Conservation (phyloP, 2,888 invertebrate species). For the Eulithis prunata region DNA sequence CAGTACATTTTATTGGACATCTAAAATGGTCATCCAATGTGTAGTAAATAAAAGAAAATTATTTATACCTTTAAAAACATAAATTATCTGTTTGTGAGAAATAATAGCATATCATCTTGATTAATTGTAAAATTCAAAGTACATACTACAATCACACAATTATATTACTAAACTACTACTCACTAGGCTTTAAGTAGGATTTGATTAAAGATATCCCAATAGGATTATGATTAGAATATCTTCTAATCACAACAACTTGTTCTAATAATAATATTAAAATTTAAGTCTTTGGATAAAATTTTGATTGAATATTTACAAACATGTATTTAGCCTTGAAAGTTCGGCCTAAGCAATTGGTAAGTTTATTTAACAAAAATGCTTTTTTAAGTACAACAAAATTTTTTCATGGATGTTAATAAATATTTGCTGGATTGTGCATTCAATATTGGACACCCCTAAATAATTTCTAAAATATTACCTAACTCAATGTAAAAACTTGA, state of each 20-base stretch:
- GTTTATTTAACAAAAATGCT: neutral
- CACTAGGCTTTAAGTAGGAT: constrained; percentile 10
- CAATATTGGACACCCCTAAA: too few species aligned
- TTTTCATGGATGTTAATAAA: neutral
- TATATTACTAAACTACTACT: constrained; percentile 9
- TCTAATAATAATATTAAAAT: constrained; percentile 3
- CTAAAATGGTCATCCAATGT: too few species aligned
- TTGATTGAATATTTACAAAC: constrained; percentile 39
- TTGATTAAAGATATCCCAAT: constrained; percentile 10
- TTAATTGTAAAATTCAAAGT: neutral
- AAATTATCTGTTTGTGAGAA: neutral
- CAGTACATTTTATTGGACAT: too few species aligned
- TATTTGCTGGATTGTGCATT: neutral
- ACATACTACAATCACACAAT: neutral
- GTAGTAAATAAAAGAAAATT: too few species aligned
- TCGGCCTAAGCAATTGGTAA: neutral
- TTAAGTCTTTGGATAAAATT: constrained; percentile 41
- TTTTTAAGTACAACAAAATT: too few species aligned
- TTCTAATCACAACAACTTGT: constrained; percentile 24
- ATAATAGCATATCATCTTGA: neutral
- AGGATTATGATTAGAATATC: too few species aligned
- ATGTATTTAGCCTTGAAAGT: constrained; percentile 3
- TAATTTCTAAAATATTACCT: neutral
- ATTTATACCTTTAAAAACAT: too few species aligned
- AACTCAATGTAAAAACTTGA: neutral